Conservation (phyloP, 2,888 invertebrate genomes). For the Microchrysa polita region DNA sequence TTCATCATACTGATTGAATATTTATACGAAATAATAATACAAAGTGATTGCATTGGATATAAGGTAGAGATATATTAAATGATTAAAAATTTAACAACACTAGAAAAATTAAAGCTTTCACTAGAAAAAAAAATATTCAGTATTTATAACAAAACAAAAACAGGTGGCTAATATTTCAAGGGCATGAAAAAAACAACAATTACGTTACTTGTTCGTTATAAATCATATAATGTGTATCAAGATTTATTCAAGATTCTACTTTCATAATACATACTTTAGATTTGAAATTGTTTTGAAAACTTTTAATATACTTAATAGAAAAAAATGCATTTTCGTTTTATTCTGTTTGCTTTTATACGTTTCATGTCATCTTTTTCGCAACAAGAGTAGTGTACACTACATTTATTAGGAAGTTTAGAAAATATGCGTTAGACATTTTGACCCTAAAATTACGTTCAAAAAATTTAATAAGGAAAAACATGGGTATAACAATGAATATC, state of each 20-base stretch:
- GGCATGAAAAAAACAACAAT: not conserved
- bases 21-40: conserved; percentile 12
- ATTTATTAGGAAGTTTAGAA: conserved; percentile 27
- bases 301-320: not conserved
- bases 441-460: conserved; percentile 20
- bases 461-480: conserved; percentile 22
- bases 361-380: not conserved
- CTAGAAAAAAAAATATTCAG: not conserved
- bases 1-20: conserved; percentile 4
- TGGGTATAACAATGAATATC: conserved; percentile 32
- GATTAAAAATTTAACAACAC: not conserved
- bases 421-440: not conserved
- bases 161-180: not conserved
- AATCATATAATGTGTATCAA: conserved; percentile 3
- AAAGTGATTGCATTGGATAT: not conserved
- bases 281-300: no score
- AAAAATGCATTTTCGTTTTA: conserved; percentile 32
- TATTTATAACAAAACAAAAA: conserved; percentile 7
- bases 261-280: not conserved
- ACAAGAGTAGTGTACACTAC: not conserved
- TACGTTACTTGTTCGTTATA: not conserved
- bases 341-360: not conserved
- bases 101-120: conserved; percentile 31
- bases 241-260: not conserved
- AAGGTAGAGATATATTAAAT: not conserved